These are phyloP conservation scores for Andrena dorsata DNA, from an alignment of 2,888 invertebrate genomes.

Conservation along the genomic window DNA sequence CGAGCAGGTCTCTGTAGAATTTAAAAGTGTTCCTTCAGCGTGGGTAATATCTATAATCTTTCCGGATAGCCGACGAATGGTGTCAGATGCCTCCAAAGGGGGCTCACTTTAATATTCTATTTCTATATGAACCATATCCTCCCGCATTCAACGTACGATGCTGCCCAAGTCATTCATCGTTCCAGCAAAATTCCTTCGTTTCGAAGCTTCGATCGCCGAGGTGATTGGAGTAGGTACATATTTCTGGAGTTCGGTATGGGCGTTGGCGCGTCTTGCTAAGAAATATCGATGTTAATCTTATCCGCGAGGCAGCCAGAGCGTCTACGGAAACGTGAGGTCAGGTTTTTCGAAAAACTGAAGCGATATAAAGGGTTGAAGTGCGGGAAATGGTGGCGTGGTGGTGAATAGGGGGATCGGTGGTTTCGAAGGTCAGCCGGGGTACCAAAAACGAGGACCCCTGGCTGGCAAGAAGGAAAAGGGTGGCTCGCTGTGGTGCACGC, in stretches of 20 bases:
- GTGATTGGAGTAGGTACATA: not conserved
- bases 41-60: not conserved
- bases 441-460: constrained; percentile 62
- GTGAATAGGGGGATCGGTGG: not conserved
- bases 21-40: not conserved
- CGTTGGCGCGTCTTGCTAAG: constrained; percentile 15
- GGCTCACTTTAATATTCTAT: no score
- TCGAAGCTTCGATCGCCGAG: not conserved
- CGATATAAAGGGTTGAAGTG: not conserved
- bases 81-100: not conserved
- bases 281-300: not conserved
- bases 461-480: constrained; percentile 68
- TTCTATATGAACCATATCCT: not conserved
- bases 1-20: not conserved
- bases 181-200: not conserved
- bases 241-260: constrained; percentile 1
- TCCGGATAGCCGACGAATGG: not conserved
- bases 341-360: not conserved
- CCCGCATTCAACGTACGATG: not conserved
- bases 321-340: no score
- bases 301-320: not conserved
- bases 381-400: not conserved
- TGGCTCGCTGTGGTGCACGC: constrained; percentile 77
- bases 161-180: not conserved
- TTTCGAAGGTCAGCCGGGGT: constrained; percentile 62